Evolutionary conservation across 1,140 invertebrate species (phyloP).

Genomic region (Zaprionus kolodkinae): DNA sequence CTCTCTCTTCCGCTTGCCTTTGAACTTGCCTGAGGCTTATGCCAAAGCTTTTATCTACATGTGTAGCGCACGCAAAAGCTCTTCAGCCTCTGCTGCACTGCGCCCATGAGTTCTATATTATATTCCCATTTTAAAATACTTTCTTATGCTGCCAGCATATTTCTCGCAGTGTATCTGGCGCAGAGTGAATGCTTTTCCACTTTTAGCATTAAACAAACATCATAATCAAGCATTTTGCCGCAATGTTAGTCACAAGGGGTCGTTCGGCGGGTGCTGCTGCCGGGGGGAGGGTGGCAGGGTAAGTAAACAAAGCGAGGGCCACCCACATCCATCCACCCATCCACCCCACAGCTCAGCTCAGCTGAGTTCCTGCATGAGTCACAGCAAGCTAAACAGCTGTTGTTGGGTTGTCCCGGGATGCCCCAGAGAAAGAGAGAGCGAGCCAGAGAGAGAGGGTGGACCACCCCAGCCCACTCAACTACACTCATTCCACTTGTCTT

Average conservation of each 20-base stretch:
- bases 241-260: conserved; percentile 47
- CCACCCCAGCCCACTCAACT: background rate
- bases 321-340: conserved; percentile 20
- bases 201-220: conserved; percentile 69
- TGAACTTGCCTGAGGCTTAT: conserved; percentile 59
- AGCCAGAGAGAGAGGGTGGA: conserved; percentile 15
- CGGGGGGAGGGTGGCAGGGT: conserved; percentile 6
- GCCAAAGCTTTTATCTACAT: conserved; percentile 27
- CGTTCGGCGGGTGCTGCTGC: background rate
- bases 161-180: conserved; percentile 41
- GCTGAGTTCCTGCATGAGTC: conserved; percentile 62
- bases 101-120: background rate
- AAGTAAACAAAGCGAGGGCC: conserved; percentile 32
- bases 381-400: conserved; percentile 50
- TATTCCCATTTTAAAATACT: background rate
- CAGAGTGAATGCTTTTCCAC: conserved; percentile 47
- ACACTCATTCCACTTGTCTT: conserved; percentile 11
- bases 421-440: conserved; percentile 28
- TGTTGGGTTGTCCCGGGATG: conserved; percentile 1
- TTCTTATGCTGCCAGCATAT: background rate
- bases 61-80: conserved; percentile 8
- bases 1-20: conserved; percentile 42
- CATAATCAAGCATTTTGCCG: conserved; percentile 75
- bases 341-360: conserved; percentile 33
- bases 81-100: conserved; percentile 45